These are phyloP conservation scores for Danionella cerebrum DNA, from an alignment of 2,113 vertebrate species.

Conservation along the genomic window DNA sequence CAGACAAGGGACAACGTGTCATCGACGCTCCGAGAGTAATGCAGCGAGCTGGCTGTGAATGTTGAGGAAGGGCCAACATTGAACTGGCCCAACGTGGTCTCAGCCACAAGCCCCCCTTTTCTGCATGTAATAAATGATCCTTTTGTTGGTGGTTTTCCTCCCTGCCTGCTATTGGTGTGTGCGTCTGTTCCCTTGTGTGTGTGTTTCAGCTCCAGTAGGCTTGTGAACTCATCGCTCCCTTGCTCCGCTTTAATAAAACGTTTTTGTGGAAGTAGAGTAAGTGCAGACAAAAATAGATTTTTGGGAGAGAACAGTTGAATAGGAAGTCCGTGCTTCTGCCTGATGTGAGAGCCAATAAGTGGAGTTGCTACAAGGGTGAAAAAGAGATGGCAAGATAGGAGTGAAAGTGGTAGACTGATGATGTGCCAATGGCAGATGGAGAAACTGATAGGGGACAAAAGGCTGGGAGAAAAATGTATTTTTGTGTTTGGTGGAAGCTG, in stretches of 20 bases:
- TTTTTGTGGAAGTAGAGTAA: constrained; percentile 31
- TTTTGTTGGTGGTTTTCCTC: constrained; percentile 52
- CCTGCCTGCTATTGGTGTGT: constrained; percentile 1
- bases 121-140: constrained; percentile 62
- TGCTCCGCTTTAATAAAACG: constrained; percentile 14
- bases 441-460: not conserved
- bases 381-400: not conserved
- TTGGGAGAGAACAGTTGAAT: not conserved
- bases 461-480: not conserved
- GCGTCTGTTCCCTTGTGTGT: not conserved
- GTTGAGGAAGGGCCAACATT: constrained; percentile 59
- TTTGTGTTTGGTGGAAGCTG: constrained; percentile 11
- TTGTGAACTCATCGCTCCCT: constrained; percentile 1
- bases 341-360: constrained; percentile 9
- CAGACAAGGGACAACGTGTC: constrained; percentile 20
- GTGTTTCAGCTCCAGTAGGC: constrained; percentile 4
- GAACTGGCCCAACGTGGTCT: constrained; percentile 41
- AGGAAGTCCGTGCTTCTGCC: constrained; percentile 13
- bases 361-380: not conserved
- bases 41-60: constrained; percentile 68
- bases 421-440: constrained; percentile 27
- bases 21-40: constrained; percentile 44
- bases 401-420: not conserved
- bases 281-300: constrained; percentile 42
- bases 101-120: constrained; percentile 36